Evolutionary conservation across 2,797 vertebrate genomes (phyloP).

Genomic region (Sphenopsis melanotis): DNA sequence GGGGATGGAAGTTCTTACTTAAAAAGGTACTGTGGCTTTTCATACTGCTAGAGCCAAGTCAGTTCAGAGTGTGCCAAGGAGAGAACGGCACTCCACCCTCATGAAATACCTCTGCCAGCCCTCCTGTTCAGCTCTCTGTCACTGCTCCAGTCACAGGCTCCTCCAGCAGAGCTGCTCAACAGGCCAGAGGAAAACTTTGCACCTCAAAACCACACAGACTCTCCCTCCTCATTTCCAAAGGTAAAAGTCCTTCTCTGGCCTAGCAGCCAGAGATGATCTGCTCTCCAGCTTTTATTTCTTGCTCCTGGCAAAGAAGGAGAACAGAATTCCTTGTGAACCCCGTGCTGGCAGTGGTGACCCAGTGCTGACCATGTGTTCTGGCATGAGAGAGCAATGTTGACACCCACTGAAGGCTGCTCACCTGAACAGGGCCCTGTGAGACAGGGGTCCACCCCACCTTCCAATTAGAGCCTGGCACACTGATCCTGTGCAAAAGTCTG

Average conservation of each 20-base stretch:
- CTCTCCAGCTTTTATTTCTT: not conserved
- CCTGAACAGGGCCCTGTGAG: not conserved
- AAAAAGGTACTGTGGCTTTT: not conserved
- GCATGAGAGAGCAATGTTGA: fast-evolving
- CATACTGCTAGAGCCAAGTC: not conserved
- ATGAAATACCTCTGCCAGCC: not conserved
- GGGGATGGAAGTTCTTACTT: not conserved
- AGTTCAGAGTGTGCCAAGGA: not conserved
- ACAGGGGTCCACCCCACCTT: not conserved
- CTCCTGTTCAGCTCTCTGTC: not conserved
- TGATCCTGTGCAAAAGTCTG: not conserved
- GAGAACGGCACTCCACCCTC: not conserved
- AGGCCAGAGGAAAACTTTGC: not conserved
- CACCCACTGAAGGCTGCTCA: not conserved
- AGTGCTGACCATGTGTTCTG: fast-evolving
- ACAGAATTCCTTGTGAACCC: not conserved
- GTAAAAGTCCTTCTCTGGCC: not conserved
- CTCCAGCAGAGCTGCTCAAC: not conserved
- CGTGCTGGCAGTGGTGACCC: fast-evolving
- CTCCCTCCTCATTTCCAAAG: not conserved
- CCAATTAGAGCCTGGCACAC: not conserved
- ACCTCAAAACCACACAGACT: not conserved
- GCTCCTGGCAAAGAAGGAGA: not conserved
- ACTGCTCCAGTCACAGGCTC: not conserved
- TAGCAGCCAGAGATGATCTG: not conserved